Percentiles rank a stretch among this genome's conserved stretches.
Conservation (phyloP, 2,113 vertebrate species). For the Condylura cristata region DNA sequence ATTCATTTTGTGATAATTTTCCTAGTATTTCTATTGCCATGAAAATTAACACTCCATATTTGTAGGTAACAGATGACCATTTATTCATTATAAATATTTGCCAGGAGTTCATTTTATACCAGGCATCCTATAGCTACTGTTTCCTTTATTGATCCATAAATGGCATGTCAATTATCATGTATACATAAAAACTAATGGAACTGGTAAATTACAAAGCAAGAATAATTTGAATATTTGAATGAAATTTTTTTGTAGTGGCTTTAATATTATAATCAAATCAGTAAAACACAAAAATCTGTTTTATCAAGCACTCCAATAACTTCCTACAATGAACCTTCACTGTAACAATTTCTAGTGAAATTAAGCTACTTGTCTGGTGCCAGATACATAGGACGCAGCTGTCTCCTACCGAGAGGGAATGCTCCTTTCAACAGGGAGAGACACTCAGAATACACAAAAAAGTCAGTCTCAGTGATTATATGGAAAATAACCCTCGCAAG, state of each 20-base stretch:
- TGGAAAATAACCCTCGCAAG: background rate
- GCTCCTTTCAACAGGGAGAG: background rate
- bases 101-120: background rate
- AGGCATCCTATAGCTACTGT: background rate
- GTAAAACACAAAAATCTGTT: background rate
- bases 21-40: background rate
- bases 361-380: background rate
- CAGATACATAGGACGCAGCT: background rate
- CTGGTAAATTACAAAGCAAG: background rate
- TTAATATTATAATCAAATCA: background rate
- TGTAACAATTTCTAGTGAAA: background rate
- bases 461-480: background rate
- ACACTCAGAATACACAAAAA: background rate
- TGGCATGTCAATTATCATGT: background rate
- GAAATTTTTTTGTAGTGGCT: background rate
- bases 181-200: background rate
- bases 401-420: background rate
- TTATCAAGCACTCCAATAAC: background rate
- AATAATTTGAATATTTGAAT: background rate
- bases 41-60: background rate
- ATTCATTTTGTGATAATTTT: conserved; percentile 43
- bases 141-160: background rate
- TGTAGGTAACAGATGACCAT: background rate
- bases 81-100: background rate
- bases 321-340: background rate